phyloP scores from a whole-genome alignment of 1,140 invertebrate genomes.

The Scaptomyza montana region DNA sequence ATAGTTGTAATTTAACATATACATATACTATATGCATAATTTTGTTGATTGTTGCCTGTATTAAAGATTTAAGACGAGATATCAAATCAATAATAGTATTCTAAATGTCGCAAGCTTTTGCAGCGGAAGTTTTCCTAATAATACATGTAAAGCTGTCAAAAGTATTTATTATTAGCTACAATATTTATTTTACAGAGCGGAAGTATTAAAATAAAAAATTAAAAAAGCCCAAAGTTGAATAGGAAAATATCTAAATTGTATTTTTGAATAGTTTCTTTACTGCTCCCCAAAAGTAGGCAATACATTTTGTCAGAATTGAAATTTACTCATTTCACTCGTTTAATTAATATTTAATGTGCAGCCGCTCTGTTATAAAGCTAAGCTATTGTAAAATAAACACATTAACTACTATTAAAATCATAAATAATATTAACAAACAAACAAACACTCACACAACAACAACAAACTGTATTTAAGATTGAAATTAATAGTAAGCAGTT shows the following conservation, averaged over 20 bases:
- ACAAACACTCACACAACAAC: constrained; percentile 2
- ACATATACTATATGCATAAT: constrained; percentile 36
- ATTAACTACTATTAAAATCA: constrained; percentile 37
- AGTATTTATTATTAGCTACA: constrained; percentile 6
- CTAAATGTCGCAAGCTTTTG: constrained; percentile 38
- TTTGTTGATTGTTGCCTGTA: constrained; percentile 75
- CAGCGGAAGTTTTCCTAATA: constrained; percentile 24
- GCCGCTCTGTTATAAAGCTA: constrained; percentile 35
- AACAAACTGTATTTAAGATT: constrained; percentile 66
- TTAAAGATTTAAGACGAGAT: constrained; percentile 50
- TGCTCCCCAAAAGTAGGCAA: neutral
- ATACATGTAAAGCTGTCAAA: constrained; percentile 8
- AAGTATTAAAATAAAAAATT: neutral
- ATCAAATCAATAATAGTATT: constrained; percentile 58
- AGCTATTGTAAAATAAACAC: constrained; percentile 74
- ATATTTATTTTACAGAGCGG: constrained; percentile 7
- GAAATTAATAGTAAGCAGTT: constrained; percentile 71
- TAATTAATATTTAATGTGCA: neutral
- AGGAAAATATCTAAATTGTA: neutral
- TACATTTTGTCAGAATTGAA: neutral
- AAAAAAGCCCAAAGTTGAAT: neutral
- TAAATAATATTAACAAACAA: constrained; percentile 43
- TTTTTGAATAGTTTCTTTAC: neutral
- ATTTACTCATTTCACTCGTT: neutral
- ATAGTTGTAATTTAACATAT: constrained; percentile 45